Percentiles rank a stretch among this genome's conserved stretches.
phyloP scores from a whole-genome alignment of 2,113 vertebrate species.

The Tenrec ecaudatus region DNA sequence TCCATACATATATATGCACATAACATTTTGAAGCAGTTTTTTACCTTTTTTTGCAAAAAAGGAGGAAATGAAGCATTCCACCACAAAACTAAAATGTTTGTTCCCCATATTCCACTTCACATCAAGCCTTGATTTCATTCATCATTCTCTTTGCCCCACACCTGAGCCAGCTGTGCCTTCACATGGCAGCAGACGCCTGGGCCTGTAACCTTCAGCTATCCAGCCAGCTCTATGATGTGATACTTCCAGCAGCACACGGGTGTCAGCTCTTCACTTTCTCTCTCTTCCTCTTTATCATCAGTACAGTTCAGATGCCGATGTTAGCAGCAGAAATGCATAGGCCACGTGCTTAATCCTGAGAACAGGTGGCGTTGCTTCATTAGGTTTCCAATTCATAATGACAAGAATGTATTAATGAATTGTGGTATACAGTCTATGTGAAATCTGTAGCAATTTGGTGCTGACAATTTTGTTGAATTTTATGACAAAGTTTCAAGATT shows the following conservation, averaged over 20 bases:
- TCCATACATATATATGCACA: no score
- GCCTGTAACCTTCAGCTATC: slow-evolving; percentile 64
- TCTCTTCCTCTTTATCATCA: slow-evolving; percentile 67
- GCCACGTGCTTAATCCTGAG: slow-evolving; percentile 65
- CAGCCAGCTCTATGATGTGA: slow-evolving; percentile 42
- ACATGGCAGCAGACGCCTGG: not conserved
- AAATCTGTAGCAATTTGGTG: slow-evolving; percentile 35
- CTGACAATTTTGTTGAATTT: slow-evolving; percentile 60
- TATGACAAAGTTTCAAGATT: slow-evolving; percentile 46
- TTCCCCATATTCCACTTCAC: not conserved
- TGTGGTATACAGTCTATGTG: slow-evolving; percentile 10
- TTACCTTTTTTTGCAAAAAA: not conserved
- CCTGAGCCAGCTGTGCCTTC: slow-evolving; percentile 36
- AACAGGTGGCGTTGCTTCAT: slow-evolving; percentile 67
- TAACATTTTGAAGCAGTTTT: not conserved
- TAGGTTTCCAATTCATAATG: slow-evolving; percentile 66
- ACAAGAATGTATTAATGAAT: slow-evolving; percentile 66
- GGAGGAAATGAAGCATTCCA: slow-evolving; percentile 43
- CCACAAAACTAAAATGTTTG: slow-evolving; percentile 36
- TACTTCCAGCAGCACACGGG: slow-evolving; percentile 59
- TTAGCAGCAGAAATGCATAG: slow-evolving; percentile 28
- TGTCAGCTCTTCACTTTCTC: slow-evolving; percentile 56
- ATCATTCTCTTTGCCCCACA: slow-evolving; percentile 36
- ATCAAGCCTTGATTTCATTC: slow-evolving; percentile 53
- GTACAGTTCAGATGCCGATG: slow-evolving; percentile 40